Percentiles rank a stretch among this genome's conserved stretches.
Evolutionary conservation across 2,113 vertebrate genomes (phyloP).

Genomic region (Dicaeum eximium): DNA sequence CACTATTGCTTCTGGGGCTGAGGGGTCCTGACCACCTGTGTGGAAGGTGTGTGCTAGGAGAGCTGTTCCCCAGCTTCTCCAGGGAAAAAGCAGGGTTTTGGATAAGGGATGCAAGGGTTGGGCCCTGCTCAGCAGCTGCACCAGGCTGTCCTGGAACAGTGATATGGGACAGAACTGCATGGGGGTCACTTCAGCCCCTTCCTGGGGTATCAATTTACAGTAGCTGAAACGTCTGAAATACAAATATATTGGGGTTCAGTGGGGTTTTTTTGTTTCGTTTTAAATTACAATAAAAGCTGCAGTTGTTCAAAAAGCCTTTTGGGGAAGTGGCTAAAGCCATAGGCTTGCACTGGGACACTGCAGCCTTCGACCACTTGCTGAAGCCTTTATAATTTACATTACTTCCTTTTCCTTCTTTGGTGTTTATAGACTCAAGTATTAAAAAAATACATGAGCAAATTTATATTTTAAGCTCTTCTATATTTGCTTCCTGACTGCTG

Average conservation of each 20-base stretch:
- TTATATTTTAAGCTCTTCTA: background rate
- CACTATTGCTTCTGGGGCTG: background rate
- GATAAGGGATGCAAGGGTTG: background rate
- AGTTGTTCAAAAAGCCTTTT: background rate
- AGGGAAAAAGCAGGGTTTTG: background rate
- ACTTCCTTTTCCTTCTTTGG: background rate
- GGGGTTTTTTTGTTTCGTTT: background rate
- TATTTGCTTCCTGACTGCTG: background rate
- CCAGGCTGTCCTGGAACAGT: rapidly evolving
- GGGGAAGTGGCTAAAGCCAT: background rate
- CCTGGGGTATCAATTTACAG: background rate
- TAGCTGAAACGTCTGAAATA: background rate
- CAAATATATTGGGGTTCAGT: background rate
- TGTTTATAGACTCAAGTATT: background rate
- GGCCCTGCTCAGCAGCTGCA: background rate
- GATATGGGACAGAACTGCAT: background rate
- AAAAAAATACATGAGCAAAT: background rate
- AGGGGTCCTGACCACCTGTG: background rate
- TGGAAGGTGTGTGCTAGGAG: background rate
- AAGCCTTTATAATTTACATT: background rate
- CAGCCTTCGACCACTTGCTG: background rate
- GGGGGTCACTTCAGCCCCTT: background rate
- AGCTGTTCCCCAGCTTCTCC: background rate
- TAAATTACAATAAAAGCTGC: background rate
- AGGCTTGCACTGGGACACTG: background rate